Base-by-base conservation (phyloP, 1,140 invertebrate species). In the Archegozetes longisetosus region DNA sequence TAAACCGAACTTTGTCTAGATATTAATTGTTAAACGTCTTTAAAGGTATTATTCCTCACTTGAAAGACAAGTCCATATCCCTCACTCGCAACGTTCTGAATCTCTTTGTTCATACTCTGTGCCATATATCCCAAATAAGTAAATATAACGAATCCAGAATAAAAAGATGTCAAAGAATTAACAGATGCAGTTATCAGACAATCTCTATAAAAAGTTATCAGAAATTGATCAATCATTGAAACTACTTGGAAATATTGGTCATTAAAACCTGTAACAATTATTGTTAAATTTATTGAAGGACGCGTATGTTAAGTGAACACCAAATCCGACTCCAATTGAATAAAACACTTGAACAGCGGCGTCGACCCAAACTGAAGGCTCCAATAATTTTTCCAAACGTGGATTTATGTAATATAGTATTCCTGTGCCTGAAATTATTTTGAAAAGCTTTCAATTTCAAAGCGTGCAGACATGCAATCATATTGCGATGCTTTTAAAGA, bases 111-210 rank as follows among this genome's bases (percentile, higher is more conserved):
- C 52, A 88, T 84, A 68, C 82, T 80, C 32, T 83, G 77, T 9
- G 86, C 81, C 79, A 94, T 89, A 70, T 91, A 96, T 1, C 93
- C 93, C 13, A 96, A 75, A 55, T 91, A 89, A 0, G 88, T 88
- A 74, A 95, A 95, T 23, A 95, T 88, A 2, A 93, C 89, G 67
- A 94, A 87, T 0, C 90, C 91, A 20, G 88, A 86, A 74, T 88
- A 90, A 60, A 95, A 82, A 70, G 87, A 92, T 0, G 90, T 93
- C 23, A 84, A 83, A 65, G 84, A 84, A 72, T 93, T 93, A 1
- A 92, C 77, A 9, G 68, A 66, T 1, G 73, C 74, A 0, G 78
- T 79, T 23, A 78, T 70, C 17, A 79, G 64, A 55, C 73, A 74
- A 64, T 74, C 73, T 32, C 72, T 69, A 63, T 20, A 63, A 55